Conservation (phyloP, 2,113 vertebrate genomes). For the Hippocampus mohnikei region DNA sequence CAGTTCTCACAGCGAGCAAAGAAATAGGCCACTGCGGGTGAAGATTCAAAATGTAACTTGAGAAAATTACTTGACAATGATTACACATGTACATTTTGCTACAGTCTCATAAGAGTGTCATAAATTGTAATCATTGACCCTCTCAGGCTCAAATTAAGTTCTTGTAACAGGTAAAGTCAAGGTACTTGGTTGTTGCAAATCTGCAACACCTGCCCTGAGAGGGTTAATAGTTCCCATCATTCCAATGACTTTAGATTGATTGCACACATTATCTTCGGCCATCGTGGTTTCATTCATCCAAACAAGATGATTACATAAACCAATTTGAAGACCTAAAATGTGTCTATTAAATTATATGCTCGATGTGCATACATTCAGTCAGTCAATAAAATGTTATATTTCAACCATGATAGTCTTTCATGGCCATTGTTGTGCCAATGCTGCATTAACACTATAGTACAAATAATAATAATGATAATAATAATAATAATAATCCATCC, state of each 20-base stretch:
- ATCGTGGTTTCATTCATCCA: conserved; percentile 1
- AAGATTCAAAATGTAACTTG: conserved; percentile 3
- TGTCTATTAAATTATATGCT: not conserved
- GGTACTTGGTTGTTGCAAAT: no score
- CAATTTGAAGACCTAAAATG: not conserved
- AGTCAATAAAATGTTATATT: not conserved
- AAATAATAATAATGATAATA: not conserved
- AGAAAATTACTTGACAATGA: conserved; percentile 7
- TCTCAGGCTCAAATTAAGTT: no score
- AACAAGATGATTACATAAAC: not conserved
- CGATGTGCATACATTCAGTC: not conserved
- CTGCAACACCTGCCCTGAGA: no score
- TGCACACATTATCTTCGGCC: conserved; percentile 8
- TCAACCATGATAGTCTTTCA: not conserved
- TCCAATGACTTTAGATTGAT: not conserved
- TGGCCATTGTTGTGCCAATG: not conserved
- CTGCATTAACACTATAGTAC: not conserved
- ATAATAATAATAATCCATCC: no score
- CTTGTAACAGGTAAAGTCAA: no score
- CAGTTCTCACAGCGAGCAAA: not conserved
- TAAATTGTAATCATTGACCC: conserved; percentile 21
- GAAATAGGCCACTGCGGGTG: conserved; percentile 4
- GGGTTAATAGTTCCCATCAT: not conserved
- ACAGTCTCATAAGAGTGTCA: conserved; percentile 12
- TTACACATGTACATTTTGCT: conserved; percentile 8